These are phyloP conservation scores for Benthosema pterotum DNA, from an alignment of 2,797 vertebrate genomes.

Conservation along the genomic window DNA sequence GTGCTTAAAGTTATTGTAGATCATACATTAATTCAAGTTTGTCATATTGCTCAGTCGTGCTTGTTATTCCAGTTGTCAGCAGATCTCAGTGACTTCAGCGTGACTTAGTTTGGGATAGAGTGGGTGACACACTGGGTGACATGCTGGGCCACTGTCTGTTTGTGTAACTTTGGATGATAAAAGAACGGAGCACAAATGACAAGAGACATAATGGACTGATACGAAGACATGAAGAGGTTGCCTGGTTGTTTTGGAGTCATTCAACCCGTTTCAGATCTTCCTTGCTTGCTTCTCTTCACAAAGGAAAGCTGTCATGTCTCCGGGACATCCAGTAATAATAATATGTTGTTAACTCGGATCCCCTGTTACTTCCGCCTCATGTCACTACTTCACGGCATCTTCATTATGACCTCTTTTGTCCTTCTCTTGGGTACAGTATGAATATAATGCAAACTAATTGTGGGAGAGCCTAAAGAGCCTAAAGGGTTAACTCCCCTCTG, in stretches of 20 bases:
- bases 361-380: constrained; percentile 43
- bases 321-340: constrained; percentile 24
- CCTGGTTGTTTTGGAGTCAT: too few relatives aligned
- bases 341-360: constrained; percentile 4
- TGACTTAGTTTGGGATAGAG: too few relatives aligned
- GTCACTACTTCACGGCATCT: constrained; percentile 33
- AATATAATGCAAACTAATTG: constrained; percentile 39
- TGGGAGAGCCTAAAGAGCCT: constrained; percentile 19
- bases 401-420: constrained; percentile 47
- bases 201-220: constrained; percentile 32
- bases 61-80: neutral
- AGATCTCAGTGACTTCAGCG: neutral
- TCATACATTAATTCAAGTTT: too few relatives aligned
- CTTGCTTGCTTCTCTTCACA: constrained; percentile 11
- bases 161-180: constrained; percentile 28
- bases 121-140: too few relatives aligned
- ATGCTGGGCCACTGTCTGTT: constrained; percentile 38
- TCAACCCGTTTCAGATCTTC: too few relatives aligned
- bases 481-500: too few relatives aligned
- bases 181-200: constrained; percentile 40
- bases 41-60: too few relatives aligned
- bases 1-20: too few relatives aligned
- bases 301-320: constrained; percentile 26
- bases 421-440: constrained; percentile 27
- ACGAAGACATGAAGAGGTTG: constrained; percentile 4